Evolutionary conservation across 1,140 invertebrate genomes (phyloP).

Genomic region (Pseudomyrmex concolor): DNA sequence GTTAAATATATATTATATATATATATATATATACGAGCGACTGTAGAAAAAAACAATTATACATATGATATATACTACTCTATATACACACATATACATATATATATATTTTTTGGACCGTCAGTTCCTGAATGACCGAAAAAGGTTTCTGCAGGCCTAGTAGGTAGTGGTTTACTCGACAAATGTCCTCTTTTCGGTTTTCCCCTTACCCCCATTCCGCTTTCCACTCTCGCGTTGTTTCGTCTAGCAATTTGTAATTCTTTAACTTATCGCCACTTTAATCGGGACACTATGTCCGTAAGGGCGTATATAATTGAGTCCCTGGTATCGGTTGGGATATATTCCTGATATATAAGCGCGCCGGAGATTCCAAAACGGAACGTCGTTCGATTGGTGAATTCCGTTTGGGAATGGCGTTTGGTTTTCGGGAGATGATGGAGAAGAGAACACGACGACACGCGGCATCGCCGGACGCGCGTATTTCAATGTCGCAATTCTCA

Average conservation of each 20-base stretch:
- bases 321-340: constrained; percentile 49
- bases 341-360: constrained; percentile 42
- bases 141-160: constrained; percentile 46
- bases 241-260: constrained; percentile 2
- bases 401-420: constrained; percentile 6
- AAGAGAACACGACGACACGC: not conserved
- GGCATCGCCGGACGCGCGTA: not conserved
- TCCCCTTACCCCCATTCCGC: not conserved
- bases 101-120: constrained; percentile 64
- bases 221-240: constrained; percentile 33
- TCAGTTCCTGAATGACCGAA: constrained; percentile 42
- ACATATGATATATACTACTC: constrained; percentile 25
- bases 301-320: constrained; percentile 39
- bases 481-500: not conserved
- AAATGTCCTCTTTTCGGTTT: constrained; percentile 6
- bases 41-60: constrained; percentile 31
- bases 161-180: constrained; percentile 23
- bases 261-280: constrained; percentile 65
- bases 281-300: constrained; percentile 65
- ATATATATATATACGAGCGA: constrained; percentile 42
- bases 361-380: constrained; percentile 26
- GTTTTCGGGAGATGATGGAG: too few relatives aligned
- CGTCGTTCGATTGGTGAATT: constrained; percentile 14
- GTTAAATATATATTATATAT: constrained; percentile 52
- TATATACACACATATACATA: constrained; percentile 55